A percentile compares a stretch with the other conserved stretches of the same genome.
These are phyloP conservation scores for Hexactinellida sp. DNA, from an alignment of 37 sponge, comb jelly and placozoan genomes.

Conservation along the genomic window DNA sequence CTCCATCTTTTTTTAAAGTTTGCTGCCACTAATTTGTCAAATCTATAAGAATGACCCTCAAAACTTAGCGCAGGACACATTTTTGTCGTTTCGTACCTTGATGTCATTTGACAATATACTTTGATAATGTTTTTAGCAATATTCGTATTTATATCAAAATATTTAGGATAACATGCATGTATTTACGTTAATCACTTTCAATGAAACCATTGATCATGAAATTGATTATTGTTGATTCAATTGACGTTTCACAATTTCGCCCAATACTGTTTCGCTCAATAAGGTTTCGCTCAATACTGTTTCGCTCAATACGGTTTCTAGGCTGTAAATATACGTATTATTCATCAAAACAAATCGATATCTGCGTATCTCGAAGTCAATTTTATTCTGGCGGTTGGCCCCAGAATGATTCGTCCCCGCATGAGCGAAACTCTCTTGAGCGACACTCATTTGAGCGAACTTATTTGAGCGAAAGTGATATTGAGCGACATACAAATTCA, in stretches of 20 bases:
- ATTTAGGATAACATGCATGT: neutral
- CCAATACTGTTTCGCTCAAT: neutral
- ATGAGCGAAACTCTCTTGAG: too few species aligned
- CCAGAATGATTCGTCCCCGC: too few species aligned
- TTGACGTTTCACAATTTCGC: neutral
- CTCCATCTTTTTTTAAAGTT: neutral
- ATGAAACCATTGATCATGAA: neutral
- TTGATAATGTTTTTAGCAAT: too few species aligned
- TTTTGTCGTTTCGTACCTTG: neutral
- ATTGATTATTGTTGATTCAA: neutral
- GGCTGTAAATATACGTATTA: neutral
- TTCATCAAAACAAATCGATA: too few species aligned
- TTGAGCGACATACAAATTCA: too few species aligned
- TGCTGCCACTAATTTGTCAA: neutral
- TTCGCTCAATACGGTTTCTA: neutral
- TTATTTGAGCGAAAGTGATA: too few species aligned
- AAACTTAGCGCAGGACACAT: neutral
- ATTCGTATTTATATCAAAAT: neutral
- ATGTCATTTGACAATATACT: neutral
- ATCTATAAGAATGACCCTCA: neutral
- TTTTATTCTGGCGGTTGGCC: too few species aligned
- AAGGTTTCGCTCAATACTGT: neutral
- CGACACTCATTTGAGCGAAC: too few species aligned
- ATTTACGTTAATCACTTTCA: neutral
- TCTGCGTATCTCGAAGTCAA: too few species aligned